A percentile compares a stretch with the other conserved stretches of the same genome.
Conservation (phyloP, 2,888 invertebrate genomes). For the Morpho deidamia region DNA sequence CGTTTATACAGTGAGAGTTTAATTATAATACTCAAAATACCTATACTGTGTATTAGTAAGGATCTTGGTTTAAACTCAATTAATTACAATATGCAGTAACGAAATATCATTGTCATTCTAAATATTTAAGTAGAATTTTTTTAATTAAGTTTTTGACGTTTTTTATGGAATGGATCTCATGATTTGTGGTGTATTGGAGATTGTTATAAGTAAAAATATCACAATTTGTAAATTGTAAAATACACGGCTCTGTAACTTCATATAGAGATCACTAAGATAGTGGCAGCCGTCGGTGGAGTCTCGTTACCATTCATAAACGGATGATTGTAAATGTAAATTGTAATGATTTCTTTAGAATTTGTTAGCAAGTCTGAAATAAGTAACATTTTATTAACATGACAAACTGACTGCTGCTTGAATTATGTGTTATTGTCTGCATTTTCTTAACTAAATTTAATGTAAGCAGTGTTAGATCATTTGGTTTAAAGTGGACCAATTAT, state of each 20-base stretch:
- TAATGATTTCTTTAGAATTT: slow-evolving; percentile 20
- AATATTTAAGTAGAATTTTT: no score
- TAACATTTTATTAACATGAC: slow-evolving; percentile 35
- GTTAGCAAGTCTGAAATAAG: slow-evolving; percentile 10
- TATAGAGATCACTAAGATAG: slow-evolving; percentile 33
- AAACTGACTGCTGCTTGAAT: slow-evolving; percentile 47
- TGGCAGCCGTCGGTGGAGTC: slow-evolving; percentile 74
- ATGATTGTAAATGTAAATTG: slow-evolving; percentile 23
- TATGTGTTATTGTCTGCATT: slow-evolving; percentile 10
- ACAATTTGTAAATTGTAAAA: slow-evolving; percentile 4
- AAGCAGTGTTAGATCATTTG: slow-evolving; percentile 18
- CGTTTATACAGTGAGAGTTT: neutral
- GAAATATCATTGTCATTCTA: no score
- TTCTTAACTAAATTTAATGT: slow-evolving; percentile 12
- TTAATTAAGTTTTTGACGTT: no score
- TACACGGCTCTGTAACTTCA: slow-evolving; percentile 9
- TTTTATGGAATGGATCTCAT: no score
- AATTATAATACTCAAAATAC: slow-evolving; percentile 9
- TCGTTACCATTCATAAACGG: slow-evolving; percentile 58
- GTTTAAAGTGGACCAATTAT: slow-evolving; percentile 6
- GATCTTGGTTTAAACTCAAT: no score
- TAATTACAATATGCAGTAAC: no score
- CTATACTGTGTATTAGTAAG: neutral
- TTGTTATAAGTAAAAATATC: no score
- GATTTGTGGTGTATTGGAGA: no score